Evolutionary conservation across 2,113 vertebrate genomes (phyloP).

Genomic region (Aphyosemion australe): DNA sequence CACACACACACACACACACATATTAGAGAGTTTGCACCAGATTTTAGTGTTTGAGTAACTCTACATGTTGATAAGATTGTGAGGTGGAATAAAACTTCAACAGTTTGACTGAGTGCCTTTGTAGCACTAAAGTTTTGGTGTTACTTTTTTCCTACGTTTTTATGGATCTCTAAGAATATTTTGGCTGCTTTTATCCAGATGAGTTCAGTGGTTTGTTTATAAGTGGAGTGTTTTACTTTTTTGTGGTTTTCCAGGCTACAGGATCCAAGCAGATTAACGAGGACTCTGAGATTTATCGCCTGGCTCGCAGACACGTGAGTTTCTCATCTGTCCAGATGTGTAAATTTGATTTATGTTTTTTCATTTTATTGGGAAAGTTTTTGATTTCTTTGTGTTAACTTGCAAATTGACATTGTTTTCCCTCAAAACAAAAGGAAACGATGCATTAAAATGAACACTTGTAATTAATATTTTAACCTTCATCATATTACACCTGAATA

Average conservation of each 20-base stretch:
- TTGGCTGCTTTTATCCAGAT: neutral
- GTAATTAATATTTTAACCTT: too few species aligned
- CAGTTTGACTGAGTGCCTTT: neutral
- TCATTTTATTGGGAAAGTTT: too few species aligned
- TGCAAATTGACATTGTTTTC: too few species aligned
- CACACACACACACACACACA: too few species aligned
- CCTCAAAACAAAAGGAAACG: too few species aligned
- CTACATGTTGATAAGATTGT: neutral
- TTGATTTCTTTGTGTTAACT: neutral
- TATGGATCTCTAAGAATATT: neutral
- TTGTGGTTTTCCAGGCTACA: constrained; percentile 77
- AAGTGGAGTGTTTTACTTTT: neutral
- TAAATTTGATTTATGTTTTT: neutral
- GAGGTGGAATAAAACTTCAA: neutral
- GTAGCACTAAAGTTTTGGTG: neutral
- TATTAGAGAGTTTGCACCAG: too few species aligned
- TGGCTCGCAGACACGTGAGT: constrained; percentile 94
- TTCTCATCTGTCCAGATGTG: neutral
- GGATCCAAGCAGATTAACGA: constrained; percentile 84
- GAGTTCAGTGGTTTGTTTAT: neutral
- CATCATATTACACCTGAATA: too few species aligned
- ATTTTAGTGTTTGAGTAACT: constrained; percentile 1
- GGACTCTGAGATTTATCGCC: constrained; percentile 83
- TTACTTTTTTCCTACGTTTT: neutral
- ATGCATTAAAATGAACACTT: too few species aligned